Base-by-base conservation (phyloP, 2,888 invertebrate genomes). In the Tenthredo scrophulariae region DNA sequence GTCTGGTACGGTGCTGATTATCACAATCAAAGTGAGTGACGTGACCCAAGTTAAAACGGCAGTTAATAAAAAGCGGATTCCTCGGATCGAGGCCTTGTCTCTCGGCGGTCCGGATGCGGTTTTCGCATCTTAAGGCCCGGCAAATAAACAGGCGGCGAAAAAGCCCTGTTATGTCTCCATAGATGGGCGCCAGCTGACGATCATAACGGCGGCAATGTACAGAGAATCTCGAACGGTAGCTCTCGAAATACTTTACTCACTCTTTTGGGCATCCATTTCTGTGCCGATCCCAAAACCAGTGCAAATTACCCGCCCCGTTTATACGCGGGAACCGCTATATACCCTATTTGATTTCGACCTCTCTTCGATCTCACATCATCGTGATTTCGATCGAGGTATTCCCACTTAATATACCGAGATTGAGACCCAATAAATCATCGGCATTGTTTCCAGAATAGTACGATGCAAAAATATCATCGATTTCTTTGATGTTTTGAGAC, bases 151-250 rank as follows among this genome's bases (percentile, higher is more conserved):
- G 13, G 18, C 67, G 40, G 40, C 15, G 18, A 70, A 46, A 83
- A 83, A 83, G 40, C 46, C 67, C 70, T 67, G 83, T 83, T 83
- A 83, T 83, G 83, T 70, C 83, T 83, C 83, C 83, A 83, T 83
- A 83, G 83, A 83, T 83, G 83, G 83, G 50, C 46, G 67, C 43
- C 83, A 67, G 83, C 83, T 70, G 83, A 83, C 29, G 46, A 65
- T 70, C 77, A 77, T 77, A 77, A 46, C 77, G 80, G 40, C 62
- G 22, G 62, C 77, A 33, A 77, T 54, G 43, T 67, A 33, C 43
- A 40, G 43, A n/a, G 77, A 50, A 54, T 77, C 77, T 77, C 77
- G 50, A 77, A 77, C 77, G 77, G 77, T 50, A 77, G 77, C 77
- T 77, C 77, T 74, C 72, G 50, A 77, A 77, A 80, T 80, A 40